phyloP scores from a whole-genome alignment of 2,113 vertebrate species.

The Pachyramphus minor region DNA sequence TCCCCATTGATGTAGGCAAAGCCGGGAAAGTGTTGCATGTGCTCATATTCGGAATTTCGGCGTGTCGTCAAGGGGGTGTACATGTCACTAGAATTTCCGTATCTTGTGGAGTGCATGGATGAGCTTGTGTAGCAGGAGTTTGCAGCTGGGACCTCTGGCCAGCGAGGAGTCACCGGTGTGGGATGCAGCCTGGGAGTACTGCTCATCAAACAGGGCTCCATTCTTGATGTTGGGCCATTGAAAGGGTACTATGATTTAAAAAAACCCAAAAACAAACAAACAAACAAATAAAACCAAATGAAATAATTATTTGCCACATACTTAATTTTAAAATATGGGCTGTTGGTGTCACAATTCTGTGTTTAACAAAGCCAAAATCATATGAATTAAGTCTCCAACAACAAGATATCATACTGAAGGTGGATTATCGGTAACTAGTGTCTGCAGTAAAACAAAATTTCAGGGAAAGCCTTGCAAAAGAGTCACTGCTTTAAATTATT shows the following conservation, averaged over 20 bases:
- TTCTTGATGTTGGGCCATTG: conserved; percentile 90
- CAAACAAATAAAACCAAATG: not conserved
- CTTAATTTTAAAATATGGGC: not conserved
- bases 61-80: conserved; percentile 89
- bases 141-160: conserved; percentile 89
- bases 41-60: conserved; percentile 97
- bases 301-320: not conserved
- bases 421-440: not conserved
- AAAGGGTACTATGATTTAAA: conserved; percentile 87
- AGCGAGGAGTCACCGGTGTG: conserved; percentile 88
- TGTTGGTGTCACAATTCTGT: not conserved
- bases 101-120: conserved; percentile 91
- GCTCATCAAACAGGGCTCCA: conserved; percentile 97
- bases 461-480: not conserved
- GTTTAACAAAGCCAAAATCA: not conserved
- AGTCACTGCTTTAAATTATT: not conserved
- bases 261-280: not conserved
- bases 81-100: conserved; percentile 88
- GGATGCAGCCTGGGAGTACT: conserved; percentile 89
- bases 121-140: conserved; percentile 93
- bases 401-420: not conserved
- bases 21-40: conserved; percentile 97
- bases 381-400: not conserved
- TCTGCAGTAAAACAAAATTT: not conserved
- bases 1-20: conserved; percentile 99